Conservation (phyloP, 2,888 invertebrate species). For the Cartodere bifasciata region DNA sequence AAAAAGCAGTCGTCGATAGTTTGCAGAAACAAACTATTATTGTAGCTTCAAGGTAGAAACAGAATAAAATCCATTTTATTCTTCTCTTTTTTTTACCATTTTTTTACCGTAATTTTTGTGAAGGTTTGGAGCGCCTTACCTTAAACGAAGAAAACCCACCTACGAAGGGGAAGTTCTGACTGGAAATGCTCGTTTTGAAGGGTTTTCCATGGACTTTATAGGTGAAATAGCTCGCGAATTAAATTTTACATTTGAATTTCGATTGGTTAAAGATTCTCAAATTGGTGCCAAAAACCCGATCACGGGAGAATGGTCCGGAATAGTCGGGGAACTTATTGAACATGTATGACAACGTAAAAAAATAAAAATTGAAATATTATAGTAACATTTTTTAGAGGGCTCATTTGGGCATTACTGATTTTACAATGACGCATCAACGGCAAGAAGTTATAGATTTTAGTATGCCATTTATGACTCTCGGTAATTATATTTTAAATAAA, state of each 20-base stretch:
- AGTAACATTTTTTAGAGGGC: constrained; percentile 55
- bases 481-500: constrained; percentile 13
- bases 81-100: not conserved
- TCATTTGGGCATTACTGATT: constrained; percentile 87
- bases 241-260: constrained; percentile 51
- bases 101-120: constrained; percentile 13
- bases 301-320: constrained; percentile 65
- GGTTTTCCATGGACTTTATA: constrained; percentile 86
- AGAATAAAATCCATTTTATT: not conserved
- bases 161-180: constrained; percentile 44
- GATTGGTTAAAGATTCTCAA: constrained; percentile 51
- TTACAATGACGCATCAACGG: constrained; percentile 87
- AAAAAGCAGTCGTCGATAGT: constrained; percentile 33
- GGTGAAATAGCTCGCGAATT: constrained; percentile 50
- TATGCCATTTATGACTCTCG: constrained; percentile 94
- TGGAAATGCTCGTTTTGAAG: constrained; percentile 71
- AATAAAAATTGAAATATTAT: no score
- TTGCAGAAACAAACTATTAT: constrained; percentile 38
- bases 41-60: constrained; percentile 42
- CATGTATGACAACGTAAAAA: constrained; percentile 51
- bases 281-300: constrained; percentile 57
- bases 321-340: constrained; percentile 61
- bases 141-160: constrained; percentile 43
- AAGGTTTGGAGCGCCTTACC: constrained; percentile 61
- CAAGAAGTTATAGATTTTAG: constrained; percentile 87